Evolutionary conservation across 2,113 vertebrate genomes (phyloP), one percentile per base, ranked within the genome.

Genomic region (Electrona antarctica): DNA sequence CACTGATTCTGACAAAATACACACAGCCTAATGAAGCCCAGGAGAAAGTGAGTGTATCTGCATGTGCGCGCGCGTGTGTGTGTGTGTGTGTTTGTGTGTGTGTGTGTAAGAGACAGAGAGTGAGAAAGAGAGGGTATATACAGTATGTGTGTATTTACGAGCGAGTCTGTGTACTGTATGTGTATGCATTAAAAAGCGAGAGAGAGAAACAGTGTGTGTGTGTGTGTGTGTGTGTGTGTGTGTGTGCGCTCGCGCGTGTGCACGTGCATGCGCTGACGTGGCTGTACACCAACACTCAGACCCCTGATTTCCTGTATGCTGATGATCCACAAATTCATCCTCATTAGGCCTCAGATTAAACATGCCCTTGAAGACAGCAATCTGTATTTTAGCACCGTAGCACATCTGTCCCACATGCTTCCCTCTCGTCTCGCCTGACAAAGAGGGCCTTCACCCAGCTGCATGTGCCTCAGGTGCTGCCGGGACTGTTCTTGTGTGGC

Each of bases 401-500:
- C 86, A 91, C 92, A 93, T 93, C 91, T 93, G 92, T 77, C 79
- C 86, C 78, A 71, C 67, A 13, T 90, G 91, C 92, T 94, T 94
- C 93, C 80, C 79, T 81, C 85, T 56, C 33, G 33, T 79, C 60
- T 5, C 61, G 71, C 70, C 83, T 88, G 72, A 93, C 91, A 92
- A 87, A 91, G 90, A 79, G 76, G 68, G 74, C 82, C 84, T 91
- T 90, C 87, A 86, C 82, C 86, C 77, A 88, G 82, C 76, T 74
- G 69, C 55, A 73, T 74, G 86, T 67, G 93, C 94, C 93, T 88
- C 88, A 88, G 92, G 94, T 93, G 87, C 88, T 87, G 21, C 21
- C 21, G 67, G 61, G 29, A 78, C 77, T 90, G 90, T 92, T 92
- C 93, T 85, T 94, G 92, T 91, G 92, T 93, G 90, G 90, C 88